phyloP scores from a whole-genome alignment of 2,797 vertebrate genomes.

The Myioborus melanocephalus region DNA sequence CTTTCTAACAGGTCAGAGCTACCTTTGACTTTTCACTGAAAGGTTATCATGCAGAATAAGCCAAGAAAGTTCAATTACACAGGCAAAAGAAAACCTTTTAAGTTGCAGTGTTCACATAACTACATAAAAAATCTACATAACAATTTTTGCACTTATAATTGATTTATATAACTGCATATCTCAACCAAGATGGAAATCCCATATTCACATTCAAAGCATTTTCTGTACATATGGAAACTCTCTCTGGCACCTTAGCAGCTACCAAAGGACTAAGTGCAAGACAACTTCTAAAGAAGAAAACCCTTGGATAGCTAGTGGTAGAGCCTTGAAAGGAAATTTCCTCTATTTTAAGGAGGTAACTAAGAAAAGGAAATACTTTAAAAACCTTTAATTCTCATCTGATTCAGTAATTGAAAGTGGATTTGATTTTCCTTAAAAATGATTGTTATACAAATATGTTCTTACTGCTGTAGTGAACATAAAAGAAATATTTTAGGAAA shows the following conservation, averaged over 20 bases:
- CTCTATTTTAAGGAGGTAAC: neutral
- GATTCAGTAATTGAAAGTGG: neutral
- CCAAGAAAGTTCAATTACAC: neutral
- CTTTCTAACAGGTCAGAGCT: neutral
- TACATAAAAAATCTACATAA: neutral
- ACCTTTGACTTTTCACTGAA: neutral
- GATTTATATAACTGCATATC: neutral
- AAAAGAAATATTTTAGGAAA: neutral
- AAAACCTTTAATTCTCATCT: neutral
- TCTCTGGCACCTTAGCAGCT: neutral
- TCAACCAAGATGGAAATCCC: neutral
- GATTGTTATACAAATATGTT: rapidly evolving
- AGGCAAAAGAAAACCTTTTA: neutral
- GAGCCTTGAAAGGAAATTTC: neutral
- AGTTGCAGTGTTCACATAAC: neutral
- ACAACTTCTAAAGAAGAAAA: conserved; percentile 21
- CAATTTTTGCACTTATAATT: neutral
- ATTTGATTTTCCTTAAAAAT: neutral
- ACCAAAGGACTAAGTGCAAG: neutral
- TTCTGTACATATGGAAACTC: neutral
- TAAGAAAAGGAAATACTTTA: neutral
- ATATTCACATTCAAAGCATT: neutral
- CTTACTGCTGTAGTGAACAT: neutral
- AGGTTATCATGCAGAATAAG: neutral
- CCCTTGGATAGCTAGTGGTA: neutral